phyloP scores from a whole-genome alignment of 2,888 invertebrate genomes.

The Drosophila vallismaia region DNA sequence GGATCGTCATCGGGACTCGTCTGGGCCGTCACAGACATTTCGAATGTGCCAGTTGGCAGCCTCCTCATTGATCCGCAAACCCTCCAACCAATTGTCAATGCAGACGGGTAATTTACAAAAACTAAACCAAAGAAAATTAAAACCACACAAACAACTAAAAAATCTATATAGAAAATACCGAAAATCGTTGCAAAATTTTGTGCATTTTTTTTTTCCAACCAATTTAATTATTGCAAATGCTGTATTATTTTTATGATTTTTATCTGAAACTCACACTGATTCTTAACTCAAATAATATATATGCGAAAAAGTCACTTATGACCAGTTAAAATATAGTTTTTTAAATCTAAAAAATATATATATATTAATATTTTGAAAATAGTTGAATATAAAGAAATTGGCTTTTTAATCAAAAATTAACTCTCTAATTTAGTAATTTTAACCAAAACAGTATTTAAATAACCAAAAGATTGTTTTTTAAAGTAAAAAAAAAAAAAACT shows the following conservation, averaged over 20 bases:
- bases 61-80: slow-evolving; percentile 92
- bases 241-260: slow-evolving; percentile 31
- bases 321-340: slow-evolving; percentile 4
- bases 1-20: slow-evolving; percentile 85
- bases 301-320: slow-evolving; percentile 19
- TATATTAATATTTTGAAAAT: not conserved
- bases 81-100: slow-evolving; percentile 84
- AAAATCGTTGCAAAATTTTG: slow-evolving; percentile 52
- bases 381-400: not conserved
- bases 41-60: slow-evolving; percentile 93
- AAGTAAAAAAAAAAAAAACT: not conserved
- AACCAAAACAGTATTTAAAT: not conserved
- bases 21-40: slow-evolving; percentile 95
- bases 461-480: not conserved
- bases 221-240: slow-evolving; percentile 57
- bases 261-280: slow-evolving; percentile 5
- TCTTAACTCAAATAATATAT: slow-evolving; percentile 6
- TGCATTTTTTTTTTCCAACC: slow-evolving; percentile 44
- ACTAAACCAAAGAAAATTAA: slow-evolving; percentile 65
- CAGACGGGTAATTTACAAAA: slow-evolving; percentile 84
- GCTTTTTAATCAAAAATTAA: not conserved
- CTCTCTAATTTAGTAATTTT: not conserved
- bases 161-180: slow-evolving; percentile 34
- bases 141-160: slow-evolving; percentile 55
- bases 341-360: not conserved